Evolutionary conservation across 2,888 invertebrate species (phyloP).

Genomic region (Drosophila barbarae): DNA sequence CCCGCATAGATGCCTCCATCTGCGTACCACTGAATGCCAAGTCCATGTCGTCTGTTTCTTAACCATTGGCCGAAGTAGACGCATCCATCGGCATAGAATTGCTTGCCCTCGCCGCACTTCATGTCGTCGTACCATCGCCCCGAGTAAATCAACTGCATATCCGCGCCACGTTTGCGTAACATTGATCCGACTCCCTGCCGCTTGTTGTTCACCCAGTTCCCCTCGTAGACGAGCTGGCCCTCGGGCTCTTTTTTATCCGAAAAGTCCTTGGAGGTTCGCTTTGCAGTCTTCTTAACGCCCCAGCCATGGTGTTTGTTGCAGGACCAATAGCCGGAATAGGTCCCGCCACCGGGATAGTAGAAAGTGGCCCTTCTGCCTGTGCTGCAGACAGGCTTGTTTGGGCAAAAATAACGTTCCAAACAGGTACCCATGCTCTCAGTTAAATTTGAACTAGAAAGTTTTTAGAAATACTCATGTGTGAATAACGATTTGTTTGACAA

Average conservation of each 20-base stretch:
- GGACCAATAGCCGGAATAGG: conserved; percentile 72
- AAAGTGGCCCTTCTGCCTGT: conserved; percentile 67
- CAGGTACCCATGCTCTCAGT: conserved; percentile 50
- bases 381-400: conserved; percentile 59
- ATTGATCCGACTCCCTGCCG: conserved; percentile 76
- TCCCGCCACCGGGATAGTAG: conserved; percentile 67
- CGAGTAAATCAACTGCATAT: conserved; percentile 67
- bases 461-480: conserved; percentile 13
- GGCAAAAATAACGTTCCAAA: conserved; percentile 47
- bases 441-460: conserved; percentile 20
- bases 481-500: conserved; percentile 9
- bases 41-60: conserved; percentile 72
- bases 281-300: conserved; percentile 63
- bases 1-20: conserved; percentile 76
- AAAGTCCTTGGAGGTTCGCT: conserved; percentile 35
- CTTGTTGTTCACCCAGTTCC: conserved; percentile 71
- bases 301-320: conserved; percentile 68
- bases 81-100: conserved; percentile 71
- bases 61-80: conserved; percentile 77
- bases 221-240: conserved; percentile 75
- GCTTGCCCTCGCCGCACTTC: conserved; percentile 78
- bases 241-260: conserved; percentile 53
- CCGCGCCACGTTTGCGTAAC: conserved; percentile 66
- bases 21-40: conserved; percentile 77
- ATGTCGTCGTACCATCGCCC: conserved; percentile 75